Base-by-base conservation (phyloP, 2,797 vertebrate species). In the Spinus pinus region DNA sequence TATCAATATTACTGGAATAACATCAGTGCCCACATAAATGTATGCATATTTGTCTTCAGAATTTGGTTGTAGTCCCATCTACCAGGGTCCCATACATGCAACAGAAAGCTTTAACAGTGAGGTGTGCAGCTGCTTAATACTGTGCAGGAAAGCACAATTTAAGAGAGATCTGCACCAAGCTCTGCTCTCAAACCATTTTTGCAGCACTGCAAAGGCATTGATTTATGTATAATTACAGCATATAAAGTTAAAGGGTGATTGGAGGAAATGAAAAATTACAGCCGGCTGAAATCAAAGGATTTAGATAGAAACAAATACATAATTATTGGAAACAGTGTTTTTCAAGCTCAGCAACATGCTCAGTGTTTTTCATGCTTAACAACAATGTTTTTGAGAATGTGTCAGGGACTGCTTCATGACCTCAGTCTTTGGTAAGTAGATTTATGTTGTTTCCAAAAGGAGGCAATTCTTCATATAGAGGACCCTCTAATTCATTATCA, bases 1-100 rank as follows among this genome's bases (percentile, higher is more conserved):
- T 54, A 67, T 67, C 86, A 87, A 44, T 95, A 56, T 70, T 70
- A 56, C 81, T 94, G 93, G 67, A 87, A 85, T 85, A 57, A 94
- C 21, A 92, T 80, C 22, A 42, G n/a, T 87, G 54, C 80, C 84
- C 61, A 53, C 77, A 54, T 44, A 62, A 90, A 88, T 70, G 79
- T 78, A 37, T 46, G 65, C 27, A 35, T 86, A 72, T 83, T 89
- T 89, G 28, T 72, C 47, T 78, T 80, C 60, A 74, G 47, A 91
- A 72, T n/a, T 58, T 74, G 47, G 46, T 93, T 92, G 51, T 46
- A 69, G 41, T 87, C 74, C 79, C 62, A 14, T 35, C 31, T 73
- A 35, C 47, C 33, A 31, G 25, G 46, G 39, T n/a, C 14, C 35
- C 28, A 33, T 56, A 62, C 39, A 75, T 27, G 39, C 35, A 75